phyloP scores from a whole-genome alignment of 2,113 vertebrate species.

The Erinaceus europaeus region DNA sequence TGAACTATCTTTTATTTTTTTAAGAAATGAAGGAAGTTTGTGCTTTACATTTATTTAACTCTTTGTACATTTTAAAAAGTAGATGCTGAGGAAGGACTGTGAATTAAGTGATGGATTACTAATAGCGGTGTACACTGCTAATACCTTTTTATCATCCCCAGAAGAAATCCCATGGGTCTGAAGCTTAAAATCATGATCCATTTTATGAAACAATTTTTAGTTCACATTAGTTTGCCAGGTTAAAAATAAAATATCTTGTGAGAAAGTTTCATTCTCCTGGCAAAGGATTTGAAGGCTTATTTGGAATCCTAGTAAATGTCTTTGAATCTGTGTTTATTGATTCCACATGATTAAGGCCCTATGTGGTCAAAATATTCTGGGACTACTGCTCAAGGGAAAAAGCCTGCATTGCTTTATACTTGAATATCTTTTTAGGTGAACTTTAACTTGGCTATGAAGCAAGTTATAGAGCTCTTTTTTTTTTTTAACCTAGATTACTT shows the following conservation, averaged over 20 bases:
- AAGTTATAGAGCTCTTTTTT: background rate
- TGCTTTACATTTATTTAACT: background rate
- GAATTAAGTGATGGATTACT: background rate
- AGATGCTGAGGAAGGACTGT: background rate
- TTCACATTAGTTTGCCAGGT: background rate
- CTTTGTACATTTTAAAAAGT: background rate
- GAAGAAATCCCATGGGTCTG: background rate
- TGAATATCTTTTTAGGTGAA: background rate
- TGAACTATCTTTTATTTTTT: background rate
- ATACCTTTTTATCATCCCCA: background rate
- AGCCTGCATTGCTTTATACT: background rate
- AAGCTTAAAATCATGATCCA: background rate
- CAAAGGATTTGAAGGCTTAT: conserved; percentile 44
- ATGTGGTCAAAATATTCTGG: background rate
- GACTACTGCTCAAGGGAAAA: background rate
- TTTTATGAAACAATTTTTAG: background rate
- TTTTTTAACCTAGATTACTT: background rate
- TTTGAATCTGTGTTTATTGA: conserved; percentile 59
- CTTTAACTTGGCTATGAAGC: background rate
- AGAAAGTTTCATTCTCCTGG: conserved; percentile 36
- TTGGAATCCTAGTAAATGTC: conserved; percentile 39
- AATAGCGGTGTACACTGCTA: too few species aligned
- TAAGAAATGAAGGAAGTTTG: background rate
- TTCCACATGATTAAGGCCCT: conserved; percentile 42
- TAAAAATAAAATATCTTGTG: conserved; percentile 57